Percentiles rank a stretch among this genome's conserved stretches.
Conservation (phyloP, 2,113 vertebrate species). For the Cavia porcellus region DNA sequence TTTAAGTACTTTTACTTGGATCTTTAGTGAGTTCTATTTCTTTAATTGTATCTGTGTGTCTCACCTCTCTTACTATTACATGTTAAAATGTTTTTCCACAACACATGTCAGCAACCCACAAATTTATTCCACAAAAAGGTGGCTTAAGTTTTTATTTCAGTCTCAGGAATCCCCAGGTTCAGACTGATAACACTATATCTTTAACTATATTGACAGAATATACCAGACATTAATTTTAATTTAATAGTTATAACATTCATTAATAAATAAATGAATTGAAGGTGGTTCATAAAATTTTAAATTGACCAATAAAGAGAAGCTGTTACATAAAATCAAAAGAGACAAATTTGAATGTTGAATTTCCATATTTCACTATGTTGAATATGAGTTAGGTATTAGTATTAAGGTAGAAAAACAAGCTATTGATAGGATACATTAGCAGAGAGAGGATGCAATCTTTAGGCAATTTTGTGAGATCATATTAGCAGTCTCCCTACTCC, state of each 20-base stretch:
- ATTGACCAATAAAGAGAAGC: neutral
- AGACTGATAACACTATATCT: neutral
- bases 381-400: neutral
- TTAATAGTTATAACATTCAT: neutral
- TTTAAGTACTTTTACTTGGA: neutral
- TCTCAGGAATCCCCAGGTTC: neutral
- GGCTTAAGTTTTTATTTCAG: neutral
- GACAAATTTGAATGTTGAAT: neutral
- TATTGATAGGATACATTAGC: neutral
- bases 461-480: neutral
- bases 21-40: neutral
- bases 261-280: neutral
- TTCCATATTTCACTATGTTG: neutral
- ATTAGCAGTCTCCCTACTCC: neutral
- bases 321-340: neutral
- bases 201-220: neutral
- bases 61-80: neutral
- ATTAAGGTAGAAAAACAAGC: neutral
- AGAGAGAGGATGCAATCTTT: neutral
- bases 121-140: neutral
- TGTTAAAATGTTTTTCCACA: neutral
- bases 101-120: neutral
- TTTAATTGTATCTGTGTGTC: neutral
- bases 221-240: neutral
- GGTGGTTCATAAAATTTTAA: neutral